Base-by-base conservation (phyloP, 2,888 invertebrate species). In the Eupithecia centaureata region DNA sequence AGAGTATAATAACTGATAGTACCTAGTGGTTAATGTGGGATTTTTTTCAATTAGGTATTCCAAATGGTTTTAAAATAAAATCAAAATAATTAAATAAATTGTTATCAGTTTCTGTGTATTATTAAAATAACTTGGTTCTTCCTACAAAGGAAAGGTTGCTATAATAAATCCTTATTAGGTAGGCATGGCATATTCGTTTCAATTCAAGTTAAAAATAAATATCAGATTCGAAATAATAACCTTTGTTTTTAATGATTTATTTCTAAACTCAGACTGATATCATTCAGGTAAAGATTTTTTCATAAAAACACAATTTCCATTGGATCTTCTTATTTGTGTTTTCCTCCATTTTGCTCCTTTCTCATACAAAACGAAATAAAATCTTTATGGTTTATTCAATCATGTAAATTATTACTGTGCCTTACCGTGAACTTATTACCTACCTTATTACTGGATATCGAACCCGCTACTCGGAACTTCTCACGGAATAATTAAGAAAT, bases 401-500 rank as follows among this genome's bases (percentile, higher is more conserved):
- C 18, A 22, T 8, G 47, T 12, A 0, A 47, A 22, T 47, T 47
- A 47, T 22, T 3, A 47, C 12, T 12, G 22, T 12, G 47, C 22
- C 1, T 47, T 47, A 47, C 47, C 47, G 47, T 15, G n/a, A 56
- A 15, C 52, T 56, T 28, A 56, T 56, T 56, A 56, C n/a, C n/a
- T n/a, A 30, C n/a, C 59, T 38, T 38, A 59, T 27, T 35, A 38
- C 59, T 22, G 27, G 52, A 27, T 52, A 52, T 52, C 52, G 47
- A 47, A 22, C 47, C 47, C 52, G 27, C 27, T 52, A 52, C 30
- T 30, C 56, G 15, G 32, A 57, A 22, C 30, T 63, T 63, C 59
- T 35, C 67, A 61, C 64, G 35, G 61, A 52, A 59, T 61, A 61
- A 61, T 61, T 30, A 63, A 63, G 51, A 64, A 60, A 64, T 59